Base-by-base conservation (phyloP, 2,797 vertebrate genomes). In the Eospalax fontanierii region DNA sequence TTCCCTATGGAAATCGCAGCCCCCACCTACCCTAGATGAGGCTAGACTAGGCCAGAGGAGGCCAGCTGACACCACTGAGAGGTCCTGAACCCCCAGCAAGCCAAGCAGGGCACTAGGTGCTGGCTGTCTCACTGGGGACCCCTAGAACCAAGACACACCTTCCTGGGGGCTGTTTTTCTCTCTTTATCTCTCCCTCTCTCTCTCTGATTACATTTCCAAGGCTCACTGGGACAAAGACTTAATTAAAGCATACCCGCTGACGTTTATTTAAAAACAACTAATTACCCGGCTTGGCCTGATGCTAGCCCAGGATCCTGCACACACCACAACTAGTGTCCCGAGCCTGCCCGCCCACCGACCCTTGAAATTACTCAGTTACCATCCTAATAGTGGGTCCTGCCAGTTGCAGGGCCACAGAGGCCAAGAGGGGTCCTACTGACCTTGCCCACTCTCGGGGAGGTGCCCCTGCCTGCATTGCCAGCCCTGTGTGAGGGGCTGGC, bases 201-300 rank as follows among this genome's bases (percentile, higher is more conserved):
- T 40, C 93, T 95, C 70, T 95, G 93, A 96, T 96, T 89, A 95
- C 95, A 90, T 96, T 94, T 96, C 87, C 70, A 76, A 75, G 38
- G 26, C 95, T 95, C 98, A 24, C 97, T 97, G 98, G 98, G 98
- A 98, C 95, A 98, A 97, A 89, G 89, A 75, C 96, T 98, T 98
- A 98, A 98, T 98, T 98, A 98, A 97, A 96, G 98, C 96, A 93
- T 90, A 97, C 97, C 96, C 85, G 70, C 98, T 96, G 96, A 94
- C 95, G 95, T 95, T 96, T 98, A 98, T 97, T 97, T 97, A 97
- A 96, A 97, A 97, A 97, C 96, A 97, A 96, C 96, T 98, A 96
- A 98, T 97, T 97, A 97, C 95, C 70, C 85, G 0, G 78, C 95
- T 86, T 74, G 18, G 95, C 96, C 97, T 89, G 78, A 0, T 66